Evolutionary conservation across 2,888 invertebrate species (phyloP), one percentile per base, ranked within the genome.

Genomic region (Entomobrya proxima): DNA sequence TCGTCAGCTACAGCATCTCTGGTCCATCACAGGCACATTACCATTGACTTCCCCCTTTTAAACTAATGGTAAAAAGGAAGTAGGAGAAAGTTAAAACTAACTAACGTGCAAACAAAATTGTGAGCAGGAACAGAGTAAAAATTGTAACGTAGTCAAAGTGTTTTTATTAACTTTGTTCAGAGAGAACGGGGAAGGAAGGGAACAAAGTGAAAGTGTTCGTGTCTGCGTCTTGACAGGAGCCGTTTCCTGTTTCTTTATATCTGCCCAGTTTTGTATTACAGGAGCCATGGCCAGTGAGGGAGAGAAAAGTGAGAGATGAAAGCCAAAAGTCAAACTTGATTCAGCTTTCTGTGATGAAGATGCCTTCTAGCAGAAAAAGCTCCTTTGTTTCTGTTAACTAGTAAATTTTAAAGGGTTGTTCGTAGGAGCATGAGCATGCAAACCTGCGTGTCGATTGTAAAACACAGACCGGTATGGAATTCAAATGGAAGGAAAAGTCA

Each of bases 61-160:
- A n/a, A n/a, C n/a, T n/a, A n/a, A n/a, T n/a, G n/a, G n/a, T n/a
- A n/a, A n/a, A 4, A 21, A 21, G 52, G 52, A 52, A 21, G 55
- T 1, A 61, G 24, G 37, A 15, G 50, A 50, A 74, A 47, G 27
- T 50, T 44, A 32, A 58, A 18, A 58, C 21, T 64, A 24, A 21
- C 64, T n/a, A n/a, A 47, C 61, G 18, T 77, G 21, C 27, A 69
- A 69, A 40, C 11, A n/a, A 75, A 55, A 18, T 32, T 2, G n/a
- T n/a, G n/a, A 75, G 24, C 21, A 40, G 3, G 24, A 30, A 78
- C 15, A 78, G 44, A 18, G 64, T 32, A 77, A 78, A 78, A 27
- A 15, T 44, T 61, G 77, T 13, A 40, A 40, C n/a, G 47, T 47
- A 64, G 78, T 78, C 64, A 78, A 78, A 78, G 47, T 78, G 78